Conservation (phyloP, 2,113 vertebrate species). For the Rana temporaria region DNA sequence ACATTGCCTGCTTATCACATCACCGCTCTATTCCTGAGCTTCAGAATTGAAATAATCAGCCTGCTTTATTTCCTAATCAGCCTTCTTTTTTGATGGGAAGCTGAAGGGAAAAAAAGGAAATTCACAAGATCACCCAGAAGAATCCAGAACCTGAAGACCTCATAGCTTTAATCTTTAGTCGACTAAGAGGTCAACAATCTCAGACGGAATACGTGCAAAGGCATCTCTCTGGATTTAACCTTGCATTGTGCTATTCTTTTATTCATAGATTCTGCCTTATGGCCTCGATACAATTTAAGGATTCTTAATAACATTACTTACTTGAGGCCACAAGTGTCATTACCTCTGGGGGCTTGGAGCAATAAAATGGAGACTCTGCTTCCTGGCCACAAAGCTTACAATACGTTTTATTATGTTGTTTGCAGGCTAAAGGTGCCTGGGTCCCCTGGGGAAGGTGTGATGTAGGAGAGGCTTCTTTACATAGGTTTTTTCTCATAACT, state of each 20-base stretch:
- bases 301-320: slow-evolving; percentile 44
- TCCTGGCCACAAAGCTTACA: slow-evolving; percentile 11
- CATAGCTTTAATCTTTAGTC: slow-evolving; percentile 23
- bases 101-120: neutral
- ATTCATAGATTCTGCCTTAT: slow-evolving; percentile 51
- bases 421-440: slow-evolving; percentile 42
- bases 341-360: slow-evolving; percentile 42
- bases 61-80: slow-evolving; percentile 1
- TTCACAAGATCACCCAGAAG: slow-evolving; percentile 34
- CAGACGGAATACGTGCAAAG: slow-evolving; percentile 31
- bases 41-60: slow-evolving; percentile 8
- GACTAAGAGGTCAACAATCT: slow-evolving; percentile 29
- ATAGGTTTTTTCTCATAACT: slow-evolving; percentile 39
- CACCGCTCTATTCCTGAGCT: neutral
- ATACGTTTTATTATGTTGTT: slow-evolving; percentile 51
- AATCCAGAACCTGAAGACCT: neutral
- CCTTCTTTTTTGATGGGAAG: slow-evolving; percentile 10
- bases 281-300: slow-evolving; percentile 42
- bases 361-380: slow-evolving; percentile 33
- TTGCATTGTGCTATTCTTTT: slow-evolving; percentile 37
- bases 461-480: slow-evolving; percentile 22
- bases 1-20: neutral
- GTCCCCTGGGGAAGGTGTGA: slow-evolving; percentile 15
- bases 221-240: slow-evolving; percentile 43
- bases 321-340: slow-evolving; percentile 41